Base-by-base conservation (phyloP, 1,140 invertebrate genomes). In the Heliconius eleuchia region DNA sequence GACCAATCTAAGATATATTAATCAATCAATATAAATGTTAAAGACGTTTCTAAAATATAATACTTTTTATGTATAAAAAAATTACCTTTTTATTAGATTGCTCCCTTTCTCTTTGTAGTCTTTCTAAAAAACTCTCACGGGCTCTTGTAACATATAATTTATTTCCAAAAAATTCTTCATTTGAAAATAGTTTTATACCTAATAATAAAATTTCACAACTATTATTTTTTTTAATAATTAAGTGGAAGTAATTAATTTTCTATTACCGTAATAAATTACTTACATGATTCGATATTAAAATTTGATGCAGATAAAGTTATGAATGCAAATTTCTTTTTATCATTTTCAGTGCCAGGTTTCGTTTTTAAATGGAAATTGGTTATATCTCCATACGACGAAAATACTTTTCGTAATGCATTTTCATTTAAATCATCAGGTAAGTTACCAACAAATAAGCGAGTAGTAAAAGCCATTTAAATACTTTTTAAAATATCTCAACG, bases 101-200 rank as follows among this genome's bases (percentile, higher is more conserved):
- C 80, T 88, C 82, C 78, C 92, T 82, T 82, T 94, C 92, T 71
- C 91, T 86, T 82, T 94, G 90, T 37, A 94, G 80, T 71, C 93
- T 82, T 82, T 93, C 92, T 46, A 93, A 86, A 76, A 94, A 94
- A 83, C 92, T 93, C 82, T 94, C 92, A 37, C 92, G 81, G 66
- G 92, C 92, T 82, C 88, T 82, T 8, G 92, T 93, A 2, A 94
- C 92, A 87, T 93, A 90, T 16, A 94, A 78, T 76, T 74, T 87
- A 39, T 80, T 85, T 34, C 92, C 92, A 70, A 86, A 76, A 81
- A 91, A 93, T 75, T 88, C 84, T 82, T 85, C 79, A 82, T 83
- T 84, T 27, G 85, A 76, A 84, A 94, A 92, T 80, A 90, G 75
- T 80, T 89, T 91, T 60, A 94, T 91, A 83, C 91, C 92, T 94